Conservation (phyloP, 2,888 invertebrate species). For the Heliconius cydno region DNA sequence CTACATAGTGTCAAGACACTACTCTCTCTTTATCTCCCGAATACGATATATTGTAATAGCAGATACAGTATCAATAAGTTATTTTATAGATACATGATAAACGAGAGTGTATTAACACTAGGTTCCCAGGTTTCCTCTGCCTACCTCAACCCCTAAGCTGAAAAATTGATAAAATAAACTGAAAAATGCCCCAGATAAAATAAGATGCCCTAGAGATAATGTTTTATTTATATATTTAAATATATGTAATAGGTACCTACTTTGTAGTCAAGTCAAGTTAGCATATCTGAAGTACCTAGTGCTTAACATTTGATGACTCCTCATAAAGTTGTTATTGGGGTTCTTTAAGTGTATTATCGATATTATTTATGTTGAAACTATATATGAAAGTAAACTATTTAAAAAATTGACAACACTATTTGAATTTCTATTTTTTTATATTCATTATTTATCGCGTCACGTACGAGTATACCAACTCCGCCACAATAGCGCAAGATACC, state of each 20-base stretch:
- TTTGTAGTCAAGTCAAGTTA: neutral
- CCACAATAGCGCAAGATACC: neutral
- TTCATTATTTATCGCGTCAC: neutral
- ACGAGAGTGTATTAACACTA: neutral
- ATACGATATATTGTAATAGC: too few relatives aligned
- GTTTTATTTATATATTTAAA: slow-evolving; percentile 5
- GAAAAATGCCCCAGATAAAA: neutral
- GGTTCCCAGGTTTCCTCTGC: neutral
- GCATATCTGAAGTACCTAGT: neutral
- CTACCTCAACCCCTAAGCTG: too few relatives aligned
- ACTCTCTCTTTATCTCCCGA: too few relatives aligned
- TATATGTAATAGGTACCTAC: neutral
- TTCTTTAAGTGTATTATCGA: neutral
- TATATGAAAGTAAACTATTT: neutral
- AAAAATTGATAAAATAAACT: neutral
- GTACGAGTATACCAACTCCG: neutral
- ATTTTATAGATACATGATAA: too few relatives aligned
- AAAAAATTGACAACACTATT: too few relatives aligned
- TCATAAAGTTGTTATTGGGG: neutral
- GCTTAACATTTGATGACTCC: neutral
- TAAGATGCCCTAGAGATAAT: neutral
- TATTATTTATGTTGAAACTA: neutral
- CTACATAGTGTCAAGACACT: too few relatives aligned
- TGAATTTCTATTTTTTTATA: too few relatives aligned
- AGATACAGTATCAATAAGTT: too few relatives aligned